These are phyloP conservation scores for Parnassius smintheus DNA, from an alignment of 2,888 invertebrate genomes.

Conservation along the genomic window DNA sequence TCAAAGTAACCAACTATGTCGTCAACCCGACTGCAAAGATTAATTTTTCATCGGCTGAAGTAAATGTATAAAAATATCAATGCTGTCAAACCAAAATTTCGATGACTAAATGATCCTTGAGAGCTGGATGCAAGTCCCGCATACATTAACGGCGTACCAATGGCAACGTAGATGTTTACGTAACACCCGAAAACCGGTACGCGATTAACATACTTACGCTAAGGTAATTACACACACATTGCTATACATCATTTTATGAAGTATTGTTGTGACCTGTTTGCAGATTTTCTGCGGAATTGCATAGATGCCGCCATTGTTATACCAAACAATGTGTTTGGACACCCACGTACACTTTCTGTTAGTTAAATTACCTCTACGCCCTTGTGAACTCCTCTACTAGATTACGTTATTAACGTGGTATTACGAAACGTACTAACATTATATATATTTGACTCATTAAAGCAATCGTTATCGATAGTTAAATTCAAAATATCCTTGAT, in stretches of 20 bases:
- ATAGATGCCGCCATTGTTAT: conserved; percentile 65
- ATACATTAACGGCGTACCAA: conserved; percentile 51
- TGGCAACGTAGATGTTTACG: conserved; percentile 30
- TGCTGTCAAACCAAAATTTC: conserved; percentile 41
- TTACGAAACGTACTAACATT: conserved; percentile 12
- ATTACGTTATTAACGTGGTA: conserved; percentile 35
- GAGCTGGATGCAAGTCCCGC: conserved; percentile 63
- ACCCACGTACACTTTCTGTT: conserved; percentile 59
- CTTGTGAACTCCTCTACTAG: conserved; percentile 44
- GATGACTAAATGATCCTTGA: conserved; percentile 67
- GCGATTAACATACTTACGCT: conserved; percentile 28
- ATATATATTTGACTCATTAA: not conserved
- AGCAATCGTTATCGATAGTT: not conserved
- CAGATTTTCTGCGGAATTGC: conserved; percentile 51
- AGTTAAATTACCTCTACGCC: conserved; percentile 49
- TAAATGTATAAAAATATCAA: conserved; percentile 27
- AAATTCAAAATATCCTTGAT: conserved; percentile 1
- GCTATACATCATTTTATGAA: conserved; percentile 23
- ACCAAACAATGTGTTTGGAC: conserved; percentile 63
- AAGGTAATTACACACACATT: conserved; percentile 26
- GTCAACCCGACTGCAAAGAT: too few relatives aligned
- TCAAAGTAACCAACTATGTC: too few relatives aligned
- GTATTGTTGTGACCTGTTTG: conserved; percentile 31
- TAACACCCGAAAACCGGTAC: conserved; percentile 23
- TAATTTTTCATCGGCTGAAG: not conserved